Percentiles rank a stretch among this genome's conserved stretches.
These are phyloP conservation scores for Poeciliopsis retropinna DNA, from an alignment of 2,113 vertebrate genomes.

Conservation along the genomic window DNA sequence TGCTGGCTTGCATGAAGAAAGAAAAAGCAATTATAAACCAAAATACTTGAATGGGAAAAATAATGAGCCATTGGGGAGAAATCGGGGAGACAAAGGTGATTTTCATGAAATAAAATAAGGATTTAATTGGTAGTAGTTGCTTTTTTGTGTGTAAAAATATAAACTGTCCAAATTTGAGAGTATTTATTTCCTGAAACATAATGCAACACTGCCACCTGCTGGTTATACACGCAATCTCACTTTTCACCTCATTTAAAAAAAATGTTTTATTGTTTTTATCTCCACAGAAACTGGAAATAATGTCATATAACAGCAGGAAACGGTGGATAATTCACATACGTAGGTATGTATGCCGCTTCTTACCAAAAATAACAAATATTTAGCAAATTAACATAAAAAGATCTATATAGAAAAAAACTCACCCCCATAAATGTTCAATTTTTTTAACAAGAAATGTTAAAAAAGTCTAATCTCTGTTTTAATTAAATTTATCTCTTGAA, in stretches of 20 bases:
- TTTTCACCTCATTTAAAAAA: not conserved
- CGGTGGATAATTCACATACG: conserved; percentile 14
- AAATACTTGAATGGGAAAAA: conserved; percentile 31
- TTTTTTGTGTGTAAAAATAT: not conserved
- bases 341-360: conserved; percentile 13
- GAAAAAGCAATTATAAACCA: conserved; percentile 42
- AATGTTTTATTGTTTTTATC: not conserved
- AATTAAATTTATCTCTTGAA: no score
- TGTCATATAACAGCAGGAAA: conserved; percentile 62
- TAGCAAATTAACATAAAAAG: no score
- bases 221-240: conserved; percentile 11
- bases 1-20: conserved; percentile 38
- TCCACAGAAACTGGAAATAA: conserved; percentile 76
- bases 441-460: no score
- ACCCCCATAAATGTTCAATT: no score
- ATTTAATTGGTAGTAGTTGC: not conserved
- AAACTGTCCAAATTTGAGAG: not conserved
- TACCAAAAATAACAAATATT: not conserved
- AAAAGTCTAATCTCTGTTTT: no score
- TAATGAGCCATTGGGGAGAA: conserved; percentile 30
- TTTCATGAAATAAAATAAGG: not conserved
- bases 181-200: not conserved
- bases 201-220: conserved; percentile 55
- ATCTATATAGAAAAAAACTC: no score
- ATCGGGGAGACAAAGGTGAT: not conserved